phyloP scores from a whole-genome alignment of 2,113 vertebrate species.

The Astatotilapia flaviijosephi region DNA sequence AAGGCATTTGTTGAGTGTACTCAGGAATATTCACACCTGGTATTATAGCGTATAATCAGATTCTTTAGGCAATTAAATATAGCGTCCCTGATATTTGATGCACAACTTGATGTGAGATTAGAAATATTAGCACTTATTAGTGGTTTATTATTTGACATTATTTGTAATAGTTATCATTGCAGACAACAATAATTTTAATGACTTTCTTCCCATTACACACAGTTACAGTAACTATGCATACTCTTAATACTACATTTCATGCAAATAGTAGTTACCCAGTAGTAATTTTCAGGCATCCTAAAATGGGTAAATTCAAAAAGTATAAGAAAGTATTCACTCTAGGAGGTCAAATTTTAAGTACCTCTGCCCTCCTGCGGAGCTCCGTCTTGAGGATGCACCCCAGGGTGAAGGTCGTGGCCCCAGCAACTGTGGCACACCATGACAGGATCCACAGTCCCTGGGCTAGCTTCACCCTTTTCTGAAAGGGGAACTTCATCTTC shows the following conservation, averaged over 20 bases:
- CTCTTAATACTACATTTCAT: not conserved
- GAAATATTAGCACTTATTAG: not conserved
- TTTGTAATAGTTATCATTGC: not conserved
- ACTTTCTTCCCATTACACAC: not conserved
- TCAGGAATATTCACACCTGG: not conserved
- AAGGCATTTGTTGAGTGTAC: not conserved
- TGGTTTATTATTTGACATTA: not conserved
- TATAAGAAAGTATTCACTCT: not conserved
- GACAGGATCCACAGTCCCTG: conserved; percentile 81
- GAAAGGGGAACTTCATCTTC: conserved; percentile 78
- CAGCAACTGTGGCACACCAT: conserved; percentile 72
- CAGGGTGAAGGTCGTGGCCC: conserved; percentile 72
- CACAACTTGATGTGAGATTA: not conserved
- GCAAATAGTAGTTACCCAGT: not conserved
- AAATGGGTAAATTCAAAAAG: not conserved
- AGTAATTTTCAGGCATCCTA: not conserved
- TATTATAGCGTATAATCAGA: not conserved
- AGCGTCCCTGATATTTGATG: not conserved
- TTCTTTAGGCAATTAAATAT: not conserved
- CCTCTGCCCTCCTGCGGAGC: conserved; percentile 74
- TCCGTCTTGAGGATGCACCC: conserved; percentile 79
- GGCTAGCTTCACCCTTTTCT: conserved; percentile 77
- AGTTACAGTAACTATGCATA: not conserved
- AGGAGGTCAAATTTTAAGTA: conserved; percentile 30
- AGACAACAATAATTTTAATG: not conserved